Percentiles rank a stretch among this genome's conserved stretches.
Conservation (phyloP, 2,113 vertebrate genomes). For the Blennius ocellaris region DNA sequence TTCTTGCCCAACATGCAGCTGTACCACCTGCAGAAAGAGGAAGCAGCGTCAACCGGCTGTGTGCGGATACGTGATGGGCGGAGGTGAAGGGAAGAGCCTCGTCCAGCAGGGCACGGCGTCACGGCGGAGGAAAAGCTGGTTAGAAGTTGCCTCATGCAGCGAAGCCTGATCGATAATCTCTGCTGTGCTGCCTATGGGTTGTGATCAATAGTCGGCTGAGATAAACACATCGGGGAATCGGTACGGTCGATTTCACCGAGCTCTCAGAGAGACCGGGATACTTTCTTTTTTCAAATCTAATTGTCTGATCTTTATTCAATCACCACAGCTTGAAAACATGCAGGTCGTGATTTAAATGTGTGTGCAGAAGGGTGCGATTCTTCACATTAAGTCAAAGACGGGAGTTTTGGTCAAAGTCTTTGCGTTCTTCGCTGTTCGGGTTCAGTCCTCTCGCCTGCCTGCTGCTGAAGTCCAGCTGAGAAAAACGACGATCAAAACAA, state of each 20-base stretch:
- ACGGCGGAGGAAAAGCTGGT: conserved; percentile 46
- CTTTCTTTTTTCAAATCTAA: not conserved
- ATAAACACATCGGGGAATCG: conserved; percentile 36
- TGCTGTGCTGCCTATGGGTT: conserved; percentile 43
- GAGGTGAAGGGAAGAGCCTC: conserved; percentile 25
- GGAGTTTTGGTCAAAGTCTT: not conserved
- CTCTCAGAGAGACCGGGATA: not conserved
- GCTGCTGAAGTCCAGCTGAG: not conserved
- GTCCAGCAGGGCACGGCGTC: conserved; percentile 19
- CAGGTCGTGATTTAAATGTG: not conserved
- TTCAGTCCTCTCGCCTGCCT: not conserved
- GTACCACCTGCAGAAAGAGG: conserved; percentile 90
- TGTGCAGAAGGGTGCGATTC: not conserved
- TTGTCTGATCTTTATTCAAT: not conserved
- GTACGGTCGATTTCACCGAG: conserved; percentile 12
- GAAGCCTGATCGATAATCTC: conserved; percentile 71
- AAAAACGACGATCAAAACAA: not conserved
- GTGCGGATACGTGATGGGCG: not conserved
- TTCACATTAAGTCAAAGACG: not conserved
- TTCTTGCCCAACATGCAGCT: conserved; percentile 99
- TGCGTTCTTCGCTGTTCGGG: not conserved
- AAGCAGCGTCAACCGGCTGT: conserved; percentile 37
- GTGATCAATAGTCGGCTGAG: conserved; percentile 55
- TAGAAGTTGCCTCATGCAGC: conserved; percentile 57
- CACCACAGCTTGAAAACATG: not conserved